Percentiles rank a stretch among this genome's conserved stretches.
phyloP scores from a whole-genome alignment of 2,113 vertebrate species.

The Hypocryptadius cinnamomeus region DNA sequence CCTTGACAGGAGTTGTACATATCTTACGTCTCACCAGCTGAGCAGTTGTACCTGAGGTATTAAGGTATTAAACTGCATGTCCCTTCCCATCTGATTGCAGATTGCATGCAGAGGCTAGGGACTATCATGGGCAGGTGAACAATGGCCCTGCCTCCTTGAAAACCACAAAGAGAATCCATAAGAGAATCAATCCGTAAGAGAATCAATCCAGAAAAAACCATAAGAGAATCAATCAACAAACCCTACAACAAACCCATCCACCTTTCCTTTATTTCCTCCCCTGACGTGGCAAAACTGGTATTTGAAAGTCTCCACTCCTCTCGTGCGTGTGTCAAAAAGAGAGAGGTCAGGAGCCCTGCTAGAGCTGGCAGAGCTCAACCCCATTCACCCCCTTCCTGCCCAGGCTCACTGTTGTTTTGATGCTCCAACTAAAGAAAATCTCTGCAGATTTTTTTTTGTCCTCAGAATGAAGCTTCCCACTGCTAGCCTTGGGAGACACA shows the following conservation, averaged over 20 bases:
- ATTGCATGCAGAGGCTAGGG: not conserved
- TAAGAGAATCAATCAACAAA: not conserved
- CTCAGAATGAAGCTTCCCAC: conserved; percentile 17
- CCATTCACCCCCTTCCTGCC: not conserved
- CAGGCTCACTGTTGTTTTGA: not conserved
- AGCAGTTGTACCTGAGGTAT: not conserved
- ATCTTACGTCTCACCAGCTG: not conserved
- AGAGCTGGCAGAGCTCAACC: not conserved
- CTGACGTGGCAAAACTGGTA: not conserved
- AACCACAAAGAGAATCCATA: not conserved
- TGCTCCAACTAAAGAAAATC: conserved; percentile 22
- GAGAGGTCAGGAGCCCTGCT: not conserved
- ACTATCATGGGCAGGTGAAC: not conserved
- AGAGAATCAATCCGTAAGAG: not conserved
- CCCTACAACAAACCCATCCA: not conserved
- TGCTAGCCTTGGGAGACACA: conserved; percentile 20
- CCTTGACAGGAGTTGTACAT: not conserved
- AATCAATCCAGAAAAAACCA: too few species aligned
- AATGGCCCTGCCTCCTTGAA: not conserved
- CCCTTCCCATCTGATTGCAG: not conserved
- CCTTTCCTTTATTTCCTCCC: not conserved
- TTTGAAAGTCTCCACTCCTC: not conserved
- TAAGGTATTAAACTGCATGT: not conserved
- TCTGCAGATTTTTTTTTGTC: not conserved
- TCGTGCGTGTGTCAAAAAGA: not conserved